phyloP scores from a whole-genome alignment of 2,888 invertebrate genomes.

The Cantharis rufa region DNA sequence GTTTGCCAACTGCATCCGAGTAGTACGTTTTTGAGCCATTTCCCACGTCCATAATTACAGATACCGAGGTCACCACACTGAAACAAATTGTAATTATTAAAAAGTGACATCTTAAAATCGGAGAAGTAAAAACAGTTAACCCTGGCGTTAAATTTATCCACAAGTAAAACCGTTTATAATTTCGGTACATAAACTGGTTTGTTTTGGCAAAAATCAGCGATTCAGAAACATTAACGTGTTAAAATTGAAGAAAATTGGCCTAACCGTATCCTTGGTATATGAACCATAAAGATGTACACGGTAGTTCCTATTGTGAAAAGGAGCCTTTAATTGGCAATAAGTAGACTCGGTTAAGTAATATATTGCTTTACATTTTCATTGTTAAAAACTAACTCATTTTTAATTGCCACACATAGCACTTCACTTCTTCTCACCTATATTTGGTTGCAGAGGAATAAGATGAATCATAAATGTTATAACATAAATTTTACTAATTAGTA shows the following conservation, averaged over 20 bases:
- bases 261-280: not conserved
- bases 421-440: not conserved
- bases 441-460: not conserved
- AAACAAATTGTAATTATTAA: conserved; percentile 28
- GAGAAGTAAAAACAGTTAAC: not conserved
- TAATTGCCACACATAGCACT: not conserved
- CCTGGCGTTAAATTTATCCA: not conserved
- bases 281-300: not conserved
- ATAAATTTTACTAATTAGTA: not conserved
- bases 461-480: not conserved
- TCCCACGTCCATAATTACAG: conserved; percentile 62
- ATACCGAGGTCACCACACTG: conserved; percentile 69
- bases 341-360: not conserved
- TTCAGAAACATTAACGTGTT: not conserved
- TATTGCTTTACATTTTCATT: not conserved
- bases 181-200: not conserved
- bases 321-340: not conserved
- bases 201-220: not conserved
- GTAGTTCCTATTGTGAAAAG: not conserved
- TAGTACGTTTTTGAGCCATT: conserved; percentile 66
- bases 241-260: not conserved
- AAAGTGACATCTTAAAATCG: not conserved
- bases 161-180: not conserved
- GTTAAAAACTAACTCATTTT: not conserved
- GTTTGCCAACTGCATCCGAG: conserved; percentile 71